Evolutionary conservation across 2,113 vertebrate genomes (phyloP).

Genomic region (Microcebus jonahi): DNA sequence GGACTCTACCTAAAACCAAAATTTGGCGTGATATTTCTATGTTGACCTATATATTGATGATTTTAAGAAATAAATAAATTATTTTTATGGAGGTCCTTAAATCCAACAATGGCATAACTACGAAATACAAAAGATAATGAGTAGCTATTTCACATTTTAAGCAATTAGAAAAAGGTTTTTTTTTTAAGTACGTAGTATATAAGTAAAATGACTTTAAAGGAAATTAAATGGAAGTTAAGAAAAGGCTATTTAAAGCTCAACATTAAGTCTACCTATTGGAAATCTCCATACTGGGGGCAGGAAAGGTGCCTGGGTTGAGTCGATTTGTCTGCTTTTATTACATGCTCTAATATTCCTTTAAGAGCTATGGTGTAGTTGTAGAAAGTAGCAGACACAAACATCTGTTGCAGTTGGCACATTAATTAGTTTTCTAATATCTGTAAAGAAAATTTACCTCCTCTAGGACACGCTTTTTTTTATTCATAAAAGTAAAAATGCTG

Average conservation of each 20-base stretch:
- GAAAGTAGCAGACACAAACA: not conserved
- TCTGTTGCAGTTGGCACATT: not conserved
- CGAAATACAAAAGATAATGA: not conserved
- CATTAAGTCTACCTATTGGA: not conserved
- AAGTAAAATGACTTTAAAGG: not conserved
- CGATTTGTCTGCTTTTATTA: not conserved
- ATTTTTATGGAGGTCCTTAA: not conserved
- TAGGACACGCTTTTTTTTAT: not conserved
- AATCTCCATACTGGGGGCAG: not conserved
- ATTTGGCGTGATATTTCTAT: not conserved
- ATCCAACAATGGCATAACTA: not conserved
- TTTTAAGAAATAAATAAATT: not conserved
- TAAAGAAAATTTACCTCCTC: not conserved
- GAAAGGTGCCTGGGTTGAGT: not conserved
- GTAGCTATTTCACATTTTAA: not conserved
- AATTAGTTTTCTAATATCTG: not conserved
- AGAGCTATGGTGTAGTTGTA: not conserved
- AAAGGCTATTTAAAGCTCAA: not conserved
- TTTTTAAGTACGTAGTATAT: not conserved
- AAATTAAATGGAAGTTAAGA: not conserved
- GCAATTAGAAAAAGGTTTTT: not conserved
- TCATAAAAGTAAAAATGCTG: not conserved
- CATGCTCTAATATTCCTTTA: not conserved
- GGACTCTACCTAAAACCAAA: not conserved
- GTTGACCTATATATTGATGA: not conserved